Base-by-base conservation (phyloP, 2,113 vertebrate genomes). In the Dascyllus trimaculatus region DNA sequence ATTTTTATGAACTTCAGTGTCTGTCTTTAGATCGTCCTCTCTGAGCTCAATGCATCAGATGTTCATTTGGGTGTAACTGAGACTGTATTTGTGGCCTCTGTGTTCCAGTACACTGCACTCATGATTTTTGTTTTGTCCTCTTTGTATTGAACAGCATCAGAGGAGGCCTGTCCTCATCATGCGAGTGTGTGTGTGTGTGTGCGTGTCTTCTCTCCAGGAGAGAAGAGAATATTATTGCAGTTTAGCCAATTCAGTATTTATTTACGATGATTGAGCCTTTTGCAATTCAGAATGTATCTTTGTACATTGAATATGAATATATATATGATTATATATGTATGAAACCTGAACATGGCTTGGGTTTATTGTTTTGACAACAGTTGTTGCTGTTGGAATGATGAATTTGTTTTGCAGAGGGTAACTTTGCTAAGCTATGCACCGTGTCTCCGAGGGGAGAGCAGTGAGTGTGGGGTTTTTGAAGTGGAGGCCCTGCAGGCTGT, bases 171-270 rank as follows among this genome's bases (percentile, higher is more conserved):
- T 78, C 68, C 4, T 86, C 8, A 11, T 59, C 19, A 24, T 26
- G 58, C 1, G 13, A 1, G 40, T 5, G 56, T 4, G 29, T 17
- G 60, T 32, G 75, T 56, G 11, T 21, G 21, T 60, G 43, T 63
- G 77, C 19, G 75, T 61, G 17, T 85, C 89, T 95, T 89, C 93
- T 95, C 88, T 95, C 93, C 66, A 78, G 60, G 87, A 89, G 78
- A 87, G 63, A 84, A 85, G 71, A 21, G 59, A 54, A 78, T 77
- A 64, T 86, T 70, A 88, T 95, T 93, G 93, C 95, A 93, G 87
- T 95, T 95, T 96, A 96, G 96, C 96, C 96, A 95, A 95, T 95
- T 96, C 96, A 97, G 96, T 99, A 99, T 99, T 99, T 99, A 99
- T 99, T 99, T 97, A 29, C 95, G 95, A 94, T 94, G 94, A 96